A percentile compares a stretch with the other conserved stretches of the same genome.
phyloP scores from a whole-genome alignment of 53 echinoderm and acorn worm species.

The Hippasteria phrygiana region DNA sequence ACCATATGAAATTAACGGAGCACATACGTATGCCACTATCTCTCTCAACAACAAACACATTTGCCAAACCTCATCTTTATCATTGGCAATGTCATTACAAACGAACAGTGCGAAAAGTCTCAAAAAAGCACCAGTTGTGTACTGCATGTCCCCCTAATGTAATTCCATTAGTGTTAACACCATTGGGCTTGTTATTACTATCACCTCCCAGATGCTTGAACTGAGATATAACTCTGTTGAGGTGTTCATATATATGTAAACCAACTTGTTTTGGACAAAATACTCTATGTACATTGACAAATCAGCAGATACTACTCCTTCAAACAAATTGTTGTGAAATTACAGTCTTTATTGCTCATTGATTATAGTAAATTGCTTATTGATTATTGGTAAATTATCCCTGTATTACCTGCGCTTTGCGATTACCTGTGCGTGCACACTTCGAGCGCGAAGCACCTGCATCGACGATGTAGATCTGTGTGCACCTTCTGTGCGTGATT shows the following conservation, averaged over 20 bases:
- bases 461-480: too few relatives aligned
- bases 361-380: too few relatives aligned
- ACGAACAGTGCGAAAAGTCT: conserved; percentile 51
- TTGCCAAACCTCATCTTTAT: conserved; percentile 59
- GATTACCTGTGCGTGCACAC: too few relatives aligned
- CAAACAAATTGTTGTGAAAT: too few relatives aligned
- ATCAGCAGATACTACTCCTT: conserved; percentile 60
- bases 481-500: too few relatives aligned
- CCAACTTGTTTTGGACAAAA: conserved; percentile 37
- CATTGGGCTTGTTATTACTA: conserved; percentile 63
- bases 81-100: conserved; percentile 44
- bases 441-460: too few relatives aligned
- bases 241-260: conserved; percentile 56
- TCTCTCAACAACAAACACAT: conserved; percentile 47
- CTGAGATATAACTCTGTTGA: conserved; percentile 54
- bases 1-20: conserved; percentile 49
- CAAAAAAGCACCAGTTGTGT: conserved; percentile 65
- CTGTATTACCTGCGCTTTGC: too few relatives aligned
- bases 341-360: too few relatives aligned
- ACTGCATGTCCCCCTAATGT: conserved; percentile 74
- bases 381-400: too few relatives aligned
- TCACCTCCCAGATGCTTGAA: conserved; percentile 68
- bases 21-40: conserved; percentile 67
- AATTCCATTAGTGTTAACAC: conserved; percentile 63
- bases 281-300: conserved; percentile 48